phyloP scores from a whole-genome alignment of 2,888 invertebrate species.

The Microlaimidae sp. region DNA sequence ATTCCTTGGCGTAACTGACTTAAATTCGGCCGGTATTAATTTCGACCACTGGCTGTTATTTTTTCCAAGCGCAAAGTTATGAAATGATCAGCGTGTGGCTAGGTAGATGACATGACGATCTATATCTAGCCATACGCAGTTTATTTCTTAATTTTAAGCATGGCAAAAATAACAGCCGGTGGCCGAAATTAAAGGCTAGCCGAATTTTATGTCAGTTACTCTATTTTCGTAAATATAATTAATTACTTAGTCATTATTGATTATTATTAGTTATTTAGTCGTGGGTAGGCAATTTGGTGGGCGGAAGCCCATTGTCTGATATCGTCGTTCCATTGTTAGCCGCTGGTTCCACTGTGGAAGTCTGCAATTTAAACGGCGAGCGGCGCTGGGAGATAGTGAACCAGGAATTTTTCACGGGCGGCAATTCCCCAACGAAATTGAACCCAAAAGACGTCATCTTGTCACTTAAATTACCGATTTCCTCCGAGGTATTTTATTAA shows the following conservation, averaged over 20 bases:
- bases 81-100: too few species aligned
- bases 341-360: background rate
- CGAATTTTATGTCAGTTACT: too few species aligned
- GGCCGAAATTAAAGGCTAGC: too few species aligned
- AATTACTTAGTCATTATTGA: background rate
- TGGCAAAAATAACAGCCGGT: too few species aligned
- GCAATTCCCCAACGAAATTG: background rate
- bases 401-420: background rate
- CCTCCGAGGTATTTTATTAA: background rate
- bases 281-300: background rate
- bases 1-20: too few species aligned
- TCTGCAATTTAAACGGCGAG: background rate
- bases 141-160: too few species aligned
- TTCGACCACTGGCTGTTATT: too few species aligned
- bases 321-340: background rate
- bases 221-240: too few species aligned
- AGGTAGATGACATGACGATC: too few species aligned
- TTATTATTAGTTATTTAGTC: background rate
- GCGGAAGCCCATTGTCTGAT: background rate
- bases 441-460: background rate
- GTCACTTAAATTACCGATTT: background rate
- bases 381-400: background rate
- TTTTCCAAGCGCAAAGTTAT: too few species aligned
- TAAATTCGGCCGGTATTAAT: too few species aligned
- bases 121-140: too few species aligned